Base-by-base conservation (phyloP, 1,140 invertebrate genomes). In the Saccostrea cuccullata region DNA sequence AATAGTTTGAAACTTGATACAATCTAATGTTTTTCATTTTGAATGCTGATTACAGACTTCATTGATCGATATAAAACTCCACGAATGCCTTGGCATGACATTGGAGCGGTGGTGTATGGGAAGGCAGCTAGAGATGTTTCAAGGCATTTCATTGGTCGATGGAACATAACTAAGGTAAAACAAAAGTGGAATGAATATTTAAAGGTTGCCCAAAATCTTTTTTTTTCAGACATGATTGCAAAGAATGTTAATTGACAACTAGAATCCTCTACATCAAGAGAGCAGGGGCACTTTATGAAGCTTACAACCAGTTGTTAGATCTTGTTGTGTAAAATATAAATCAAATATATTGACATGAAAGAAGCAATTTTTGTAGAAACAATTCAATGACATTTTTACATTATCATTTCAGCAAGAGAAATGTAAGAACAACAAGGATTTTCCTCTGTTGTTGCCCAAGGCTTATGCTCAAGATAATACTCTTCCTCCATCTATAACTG, bases 81-180 rank as follows among this genome's bases (percentile, higher is more conserved):
- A 0, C 96, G 99, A 91, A 99, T 99, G 98, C 99, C 99, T 4
- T 99, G 99, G 99, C 98, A 99, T 93, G 98, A 99, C 95, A 96
- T 99, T 84, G 98, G 97, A n/a, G 96, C 97, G 9, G 96, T 98
- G 92, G 97, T 99, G 0, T 96, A 97, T 93, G 98, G 98, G 2
- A 96, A 97, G 9, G 96, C 97, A 1, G 98, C 98, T 0, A 95
- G 98, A 87, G 99, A 99, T 95, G 97, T 98, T 5, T 97, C 98
- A 0, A 95, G 99, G 83, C 99, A 99, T 95, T 99, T 99, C 94
- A 99, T 99, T 93, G 98, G 99, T 93, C 96, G 99, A 64, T 99
- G 99, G 99, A 99, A 99, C 95, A 97, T 98, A 86, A 97, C 97
- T 40, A 99, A 99, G 96, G 96, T 98, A 97, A n/a, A 93, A 55